Conservation (phyloP, 2,797 vertebrate genomes). For the Ceryle rudis region DNA sequence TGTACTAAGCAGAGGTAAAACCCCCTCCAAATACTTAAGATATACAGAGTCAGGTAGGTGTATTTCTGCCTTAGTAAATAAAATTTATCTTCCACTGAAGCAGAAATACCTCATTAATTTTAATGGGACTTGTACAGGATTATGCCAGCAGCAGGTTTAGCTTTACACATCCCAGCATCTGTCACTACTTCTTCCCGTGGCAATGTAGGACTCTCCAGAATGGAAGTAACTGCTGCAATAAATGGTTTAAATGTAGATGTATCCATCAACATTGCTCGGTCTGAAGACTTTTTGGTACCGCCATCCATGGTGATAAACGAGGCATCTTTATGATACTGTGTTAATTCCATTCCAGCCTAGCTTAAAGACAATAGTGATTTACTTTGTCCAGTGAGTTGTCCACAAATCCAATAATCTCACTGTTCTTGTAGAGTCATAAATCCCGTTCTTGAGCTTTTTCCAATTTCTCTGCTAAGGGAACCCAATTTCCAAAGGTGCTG, state of each 20-base stretch:
- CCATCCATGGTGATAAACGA: neutral
- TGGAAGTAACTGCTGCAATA: neutral
- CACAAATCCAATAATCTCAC: neutral
- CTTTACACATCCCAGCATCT: slow-evolving; percentile 26
- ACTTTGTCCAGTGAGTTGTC: neutral
- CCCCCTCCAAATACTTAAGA: neutral
- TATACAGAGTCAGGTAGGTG: neutral
- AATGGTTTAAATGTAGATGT: slow-evolving; percentile 3
- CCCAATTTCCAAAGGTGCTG: neutral
- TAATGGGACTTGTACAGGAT: neutral
- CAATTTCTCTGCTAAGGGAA: neutral
- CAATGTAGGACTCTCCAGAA: neutral
- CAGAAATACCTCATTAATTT: slow-evolving; percentile 55
- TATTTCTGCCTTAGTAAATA: slow-evolving; percentile 10
- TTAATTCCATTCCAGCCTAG: neutral
- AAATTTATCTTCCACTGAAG: slow-evolving; percentile 26
- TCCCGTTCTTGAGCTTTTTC: neutral
- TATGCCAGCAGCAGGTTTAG: slow-evolving; percentile 24
- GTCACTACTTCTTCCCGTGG: neutral
- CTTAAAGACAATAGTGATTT: neutral
- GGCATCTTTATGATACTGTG: neutral
- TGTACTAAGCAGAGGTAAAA: neutral
- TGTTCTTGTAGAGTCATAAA: neutral
- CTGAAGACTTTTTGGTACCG: neutral
- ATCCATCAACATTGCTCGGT: neutral